Conservation (phyloP, 2,888 invertebrate genomes). For the Tridacna crocea region DNA sequence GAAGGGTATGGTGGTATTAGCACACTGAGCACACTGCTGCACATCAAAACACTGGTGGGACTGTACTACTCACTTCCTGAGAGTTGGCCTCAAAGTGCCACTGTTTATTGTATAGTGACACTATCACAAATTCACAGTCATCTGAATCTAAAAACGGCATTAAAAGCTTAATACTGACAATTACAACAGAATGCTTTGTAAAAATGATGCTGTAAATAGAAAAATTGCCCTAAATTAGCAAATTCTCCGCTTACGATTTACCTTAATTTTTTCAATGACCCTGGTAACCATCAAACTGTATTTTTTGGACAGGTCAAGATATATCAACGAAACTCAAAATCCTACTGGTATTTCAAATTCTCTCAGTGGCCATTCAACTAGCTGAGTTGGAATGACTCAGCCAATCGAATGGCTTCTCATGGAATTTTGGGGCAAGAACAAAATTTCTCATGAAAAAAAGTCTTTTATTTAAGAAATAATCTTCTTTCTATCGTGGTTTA, state of each 20-base stretch:
- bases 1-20: neutral
- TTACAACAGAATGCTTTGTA: neutral
- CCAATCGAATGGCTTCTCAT: too few relatives aligned
- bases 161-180: too few relatives aligned
- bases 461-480: too few relatives aligned
- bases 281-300: too few relatives aligned
- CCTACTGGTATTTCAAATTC: too few relatives aligned
- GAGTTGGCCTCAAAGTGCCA: constrained; percentile 99
- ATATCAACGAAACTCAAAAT: too few relatives aligned
- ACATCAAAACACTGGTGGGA: neutral
- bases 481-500: too few relatives aligned
- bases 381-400: too few relatives aligned
- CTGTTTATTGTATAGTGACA: constrained; percentile 97
- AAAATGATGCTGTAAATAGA: neutral
- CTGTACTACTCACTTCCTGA: constrained; percentile 86
- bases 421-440: too few relatives aligned
- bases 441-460: too few relatives aligned
- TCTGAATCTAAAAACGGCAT: constrained; percentile 78
- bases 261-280: neutral
- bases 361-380: too few relatives aligned
- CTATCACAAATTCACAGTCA: constrained; percentile 94
- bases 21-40: neutral
- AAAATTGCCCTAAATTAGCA: neutral
- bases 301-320: too few relatives aligned
- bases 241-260: neutral